These are phyloP conservation scores for Lasius fuliginosus DNA, from an alignment of 2,888 invertebrate genomes.

Conservation along the genomic window DNA sequence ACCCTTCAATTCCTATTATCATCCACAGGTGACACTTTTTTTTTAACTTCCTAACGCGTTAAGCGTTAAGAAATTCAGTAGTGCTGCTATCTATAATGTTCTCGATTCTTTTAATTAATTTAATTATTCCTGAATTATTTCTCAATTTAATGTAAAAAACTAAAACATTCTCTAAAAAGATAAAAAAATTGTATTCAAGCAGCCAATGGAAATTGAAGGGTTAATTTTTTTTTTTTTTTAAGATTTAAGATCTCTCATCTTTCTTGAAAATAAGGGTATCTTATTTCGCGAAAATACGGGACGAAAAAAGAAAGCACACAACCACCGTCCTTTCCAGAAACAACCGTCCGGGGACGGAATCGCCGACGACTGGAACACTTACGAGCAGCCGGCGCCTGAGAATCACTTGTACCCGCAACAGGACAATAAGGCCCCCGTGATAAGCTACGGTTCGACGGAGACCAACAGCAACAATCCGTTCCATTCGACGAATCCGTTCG, in stretches of 20 bases:
- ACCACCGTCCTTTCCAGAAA: conserved; percentile 74
- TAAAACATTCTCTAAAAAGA: no score
- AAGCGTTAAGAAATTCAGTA: no score
- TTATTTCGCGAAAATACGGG: neutral
- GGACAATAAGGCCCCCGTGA: conserved; percentile 74
- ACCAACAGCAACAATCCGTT: conserved; percentile 80
- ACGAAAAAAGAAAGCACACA: neutral
- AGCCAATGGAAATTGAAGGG: no score
- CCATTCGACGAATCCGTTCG: conserved; percentile 84
- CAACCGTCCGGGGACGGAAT: conserved; percentile 81
- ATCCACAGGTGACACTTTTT: no score
- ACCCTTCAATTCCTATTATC: no score
- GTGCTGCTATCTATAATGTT: no score
- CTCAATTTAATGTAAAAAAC: no score
- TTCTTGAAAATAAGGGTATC: neutral
- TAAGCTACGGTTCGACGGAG: conserved; percentile 83
- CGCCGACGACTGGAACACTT: conserved; percentile 79
- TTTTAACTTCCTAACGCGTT: no score
- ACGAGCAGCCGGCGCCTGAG: conserved; percentile 69
- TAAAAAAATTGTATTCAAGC: no score
- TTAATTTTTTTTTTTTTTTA: no score
- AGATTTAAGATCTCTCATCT: neutral
- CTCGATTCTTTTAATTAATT: no score
- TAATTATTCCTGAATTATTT: no score
- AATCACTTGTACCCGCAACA: conserved; percentile 69